A percentile compares a stretch with the other conserved stretches of the same genome.
Evolutionary conservation across 2,888 invertebrate species (phyloP).

Genomic region (Laspeyria flexula): DNA sequence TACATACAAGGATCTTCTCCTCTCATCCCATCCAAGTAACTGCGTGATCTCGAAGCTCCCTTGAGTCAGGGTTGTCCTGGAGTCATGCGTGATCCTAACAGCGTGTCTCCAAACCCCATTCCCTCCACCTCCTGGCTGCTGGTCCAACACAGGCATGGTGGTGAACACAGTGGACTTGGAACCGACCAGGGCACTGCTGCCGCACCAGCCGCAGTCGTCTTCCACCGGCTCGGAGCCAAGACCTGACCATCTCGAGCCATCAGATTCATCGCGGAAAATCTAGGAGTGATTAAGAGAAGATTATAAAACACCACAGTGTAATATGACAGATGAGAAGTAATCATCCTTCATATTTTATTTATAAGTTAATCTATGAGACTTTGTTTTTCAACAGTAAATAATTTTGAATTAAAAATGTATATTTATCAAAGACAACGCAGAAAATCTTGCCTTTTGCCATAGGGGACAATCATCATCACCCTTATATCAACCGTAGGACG

Average conservation of each 20-base stretch:
- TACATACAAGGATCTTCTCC: conserved; percentile 88
- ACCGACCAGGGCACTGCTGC: conserved; percentile 73
- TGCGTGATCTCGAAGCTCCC: conserved; percentile 91
- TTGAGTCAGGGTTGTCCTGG: conserved; percentile 87
- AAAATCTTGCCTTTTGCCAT: no score
- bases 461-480: no score
- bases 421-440: no score
- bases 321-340: no score
- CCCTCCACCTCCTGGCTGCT: conserved; percentile 39
- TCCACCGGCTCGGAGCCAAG: conserved; percentile 75
- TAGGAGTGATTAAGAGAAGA: conserved; percentile 25
- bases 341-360: no score
- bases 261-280: conserved; percentile 77
- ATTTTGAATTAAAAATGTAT: no score
- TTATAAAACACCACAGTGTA: no score
- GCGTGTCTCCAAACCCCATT: conserved; percentile 81
- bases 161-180: conserved; percentile 73
- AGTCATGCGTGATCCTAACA: conserved; percentile 58
- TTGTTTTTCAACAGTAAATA: no score
- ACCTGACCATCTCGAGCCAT: conserved; percentile 79
- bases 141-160: conserved; percentile 81
- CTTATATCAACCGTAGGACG: no score
- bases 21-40: conserved; percentile 92
- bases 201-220: conserved; percentile 80
- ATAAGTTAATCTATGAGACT: no score